A percentile compares a stretch with the other conserved stretches of the same genome.
Conservation (phyloP, 2,888 invertebrate species). For the Diadegma fenestrale region DNA sequence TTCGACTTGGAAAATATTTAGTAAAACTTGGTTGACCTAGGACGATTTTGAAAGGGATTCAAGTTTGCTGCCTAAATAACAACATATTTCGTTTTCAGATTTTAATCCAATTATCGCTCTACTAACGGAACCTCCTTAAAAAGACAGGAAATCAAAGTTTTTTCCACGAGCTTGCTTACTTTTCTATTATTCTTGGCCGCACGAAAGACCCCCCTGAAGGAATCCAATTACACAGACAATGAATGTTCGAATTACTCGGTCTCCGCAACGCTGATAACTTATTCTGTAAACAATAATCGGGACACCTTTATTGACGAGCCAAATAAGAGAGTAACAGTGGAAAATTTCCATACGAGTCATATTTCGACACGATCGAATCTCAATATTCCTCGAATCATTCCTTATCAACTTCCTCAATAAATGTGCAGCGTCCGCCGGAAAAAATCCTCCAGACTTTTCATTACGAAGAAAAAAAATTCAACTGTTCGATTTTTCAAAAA, state of each 20-base stretch:
- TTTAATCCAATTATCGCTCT: too few relatives aligned
- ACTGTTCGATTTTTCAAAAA: too few relatives aligned
- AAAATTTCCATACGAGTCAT: slow-evolving; percentile 1
- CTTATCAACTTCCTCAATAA: too few relatives aligned
- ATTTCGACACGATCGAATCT: background rate
- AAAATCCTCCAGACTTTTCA: too few relatives aligned
- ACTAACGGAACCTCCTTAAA: too few relatives aligned
- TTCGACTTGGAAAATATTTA: too few relatives aligned
- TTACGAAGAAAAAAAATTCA: too few relatives aligned
- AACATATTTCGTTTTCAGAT: too few relatives aligned
- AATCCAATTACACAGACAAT: background rate
- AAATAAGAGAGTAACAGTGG: background rate
- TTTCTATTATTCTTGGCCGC: background rate
- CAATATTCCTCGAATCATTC: background rate
- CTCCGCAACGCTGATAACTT: background rate
- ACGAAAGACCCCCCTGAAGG: background rate
- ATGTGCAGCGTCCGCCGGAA: too few relatives aligned
- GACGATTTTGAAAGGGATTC: too few relatives aligned
- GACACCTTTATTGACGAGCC: background rate
- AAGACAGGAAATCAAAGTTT: background rate
- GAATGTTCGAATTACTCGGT: background rate
- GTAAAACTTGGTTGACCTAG: too few relatives aligned
- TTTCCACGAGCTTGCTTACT: background rate
- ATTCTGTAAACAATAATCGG: background rate
- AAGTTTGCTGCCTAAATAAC: too few relatives aligned